Evolutionary conservation across 1,140 invertebrate species (phyloP).

Genomic region (Pachyrhynchus sulphureomaculatus): DNA sequence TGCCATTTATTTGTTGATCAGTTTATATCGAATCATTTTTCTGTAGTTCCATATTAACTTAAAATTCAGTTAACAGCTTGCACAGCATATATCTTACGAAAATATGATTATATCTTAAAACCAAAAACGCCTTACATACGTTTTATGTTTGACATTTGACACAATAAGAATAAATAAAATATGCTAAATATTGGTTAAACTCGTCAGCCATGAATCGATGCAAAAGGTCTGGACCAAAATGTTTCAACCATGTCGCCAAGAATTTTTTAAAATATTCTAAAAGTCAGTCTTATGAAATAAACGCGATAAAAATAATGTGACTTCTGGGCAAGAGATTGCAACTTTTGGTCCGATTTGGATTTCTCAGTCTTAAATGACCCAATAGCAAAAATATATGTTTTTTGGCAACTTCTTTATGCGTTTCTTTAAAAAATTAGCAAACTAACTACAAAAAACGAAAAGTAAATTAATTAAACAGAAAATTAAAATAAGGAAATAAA

Average conservation of each 20-base stretch:
- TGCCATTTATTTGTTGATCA: slow-evolving; percentile 6
- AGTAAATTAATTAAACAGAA: neutral
- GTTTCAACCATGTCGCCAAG: slow-evolving; percentile 20
- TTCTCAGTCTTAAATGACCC: slow-evolving; percentile 5
- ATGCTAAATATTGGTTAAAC: slow-evolving; percentile 12
- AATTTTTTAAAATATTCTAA: slow-evolving; percentile 21
- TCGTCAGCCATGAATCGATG: slow-evolving; percentile 30
- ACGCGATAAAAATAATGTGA: slow-evolving; percentile 22
- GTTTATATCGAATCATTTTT: neutral
- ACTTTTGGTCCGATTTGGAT: slow-evolving; percentile 6
- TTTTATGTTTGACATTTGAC: slow-evolving; percentile 8
- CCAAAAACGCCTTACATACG: slow-evolving; percentile 5
- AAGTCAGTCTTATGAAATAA: slow-evolving; percentile 36
- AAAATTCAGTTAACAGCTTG: neutral
- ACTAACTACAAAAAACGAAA: neutral
- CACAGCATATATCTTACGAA: neutral
- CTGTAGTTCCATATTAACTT: neutral
- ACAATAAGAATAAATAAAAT: slow-evolving; percentile 17
- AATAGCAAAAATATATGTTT: neutral
- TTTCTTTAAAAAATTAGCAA: neutral
- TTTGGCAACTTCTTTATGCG: too few species aligned
- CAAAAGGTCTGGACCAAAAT: slow-evolving; percentile 29
- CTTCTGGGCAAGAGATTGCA: slow-evolving; percentile 5
- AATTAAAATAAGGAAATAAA: neutral
- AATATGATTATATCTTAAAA: neutral